Evolutionary conservation across 2,113 vertebrate genomes (phyloP).

Genomic region (Setophaga kirtlandii): DNA sequence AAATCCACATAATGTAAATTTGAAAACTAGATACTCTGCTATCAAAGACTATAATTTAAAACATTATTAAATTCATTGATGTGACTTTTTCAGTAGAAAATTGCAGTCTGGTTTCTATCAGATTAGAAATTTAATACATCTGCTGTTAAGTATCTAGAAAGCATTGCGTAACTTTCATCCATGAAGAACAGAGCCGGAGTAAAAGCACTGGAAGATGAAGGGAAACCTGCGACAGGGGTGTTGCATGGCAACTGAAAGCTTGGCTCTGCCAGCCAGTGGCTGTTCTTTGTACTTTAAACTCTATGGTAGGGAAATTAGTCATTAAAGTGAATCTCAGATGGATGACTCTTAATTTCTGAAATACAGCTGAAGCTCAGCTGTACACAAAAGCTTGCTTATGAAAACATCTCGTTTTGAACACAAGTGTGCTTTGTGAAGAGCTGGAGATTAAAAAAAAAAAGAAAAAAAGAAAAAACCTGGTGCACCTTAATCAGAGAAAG

Average conservation of each 20-base stretch:
- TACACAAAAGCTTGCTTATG: conserved; percentile 14
- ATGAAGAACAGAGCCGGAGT: conserved; percentile 6
- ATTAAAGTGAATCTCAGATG: conserved; percentile 57
- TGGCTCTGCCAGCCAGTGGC: conserved; percentile 32
- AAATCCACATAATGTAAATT: conserved; percentile 47
- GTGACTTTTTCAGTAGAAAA: conserved; percentile 55
- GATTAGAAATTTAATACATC: conserved; percentile 65
- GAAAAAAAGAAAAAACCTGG: neutral
- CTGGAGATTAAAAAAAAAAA: neutral
- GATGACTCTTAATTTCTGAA: conserved; percentile 57
- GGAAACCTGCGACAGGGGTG: conserved; percentile 44
- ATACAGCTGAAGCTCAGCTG: conserved; percentile 2
- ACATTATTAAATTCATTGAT: conserved; percentile 36
- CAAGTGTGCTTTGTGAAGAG: neutral
- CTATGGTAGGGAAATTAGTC: conserved; percentile 58
- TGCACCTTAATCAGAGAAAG: neutral
- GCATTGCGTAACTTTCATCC: conserved; percentile 68
- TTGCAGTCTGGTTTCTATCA: conserved; percentile 62
- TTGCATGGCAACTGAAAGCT: conserved; percentile 77
- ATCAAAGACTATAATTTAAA: conserved; percentile 37
- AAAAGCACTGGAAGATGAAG: conserved; percentile 59
- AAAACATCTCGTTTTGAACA: neutral
- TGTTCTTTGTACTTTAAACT: conserved; percentile 61
- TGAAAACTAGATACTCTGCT: conserved; percentile 40
- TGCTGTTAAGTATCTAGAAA: conserved; percentile 65